Percentiles rank a stretch among this genome's conserved stretches.
phyloP scores from a whole-genome alignment of 2,797 vertebrate species.

The Prunella strophiata region DNA sequence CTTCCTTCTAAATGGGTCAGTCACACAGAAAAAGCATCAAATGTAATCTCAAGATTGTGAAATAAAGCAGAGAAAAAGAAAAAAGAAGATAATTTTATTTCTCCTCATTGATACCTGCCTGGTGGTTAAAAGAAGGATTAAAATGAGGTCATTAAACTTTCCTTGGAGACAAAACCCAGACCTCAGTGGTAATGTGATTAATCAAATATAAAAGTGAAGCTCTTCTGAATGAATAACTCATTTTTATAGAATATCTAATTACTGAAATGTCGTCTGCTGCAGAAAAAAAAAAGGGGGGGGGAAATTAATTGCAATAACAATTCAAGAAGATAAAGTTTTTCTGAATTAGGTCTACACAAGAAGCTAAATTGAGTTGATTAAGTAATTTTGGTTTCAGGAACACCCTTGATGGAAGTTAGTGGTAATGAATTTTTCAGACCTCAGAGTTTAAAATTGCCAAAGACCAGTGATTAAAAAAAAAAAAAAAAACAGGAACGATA shows the following conservation, averaged over 20 bases:
- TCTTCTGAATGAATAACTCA: conserved; percentile 70
- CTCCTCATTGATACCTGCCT: conserved; percentile 69
- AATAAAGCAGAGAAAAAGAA: background rate
- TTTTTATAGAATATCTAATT: conserved; percentile 78
- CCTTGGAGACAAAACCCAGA: conserved; percentile 69
- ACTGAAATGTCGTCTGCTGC: conserved; percentile 69
- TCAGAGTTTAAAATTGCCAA: conserved; percentile 57
- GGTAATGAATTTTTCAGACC: conserved; percentile 70
- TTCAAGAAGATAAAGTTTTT: conserved; percentile 74
- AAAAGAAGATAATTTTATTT: conserved; percentile 59
- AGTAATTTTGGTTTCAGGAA: conserved; percentile 72
- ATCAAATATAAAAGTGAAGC: conserved; percentile 75
- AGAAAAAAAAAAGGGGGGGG: conserved; percentile 2
- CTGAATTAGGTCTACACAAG: conserved; percentile 70
- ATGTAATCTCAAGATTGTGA: conserved; percentile 37
- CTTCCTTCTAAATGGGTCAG: conserved; percentile 57
- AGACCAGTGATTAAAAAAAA: conserved; percentile 34
- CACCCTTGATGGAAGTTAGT: conserved; percentile 63
- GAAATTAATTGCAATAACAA: conserved; percentile 76
- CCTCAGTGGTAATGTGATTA: conserved; percentile 75
- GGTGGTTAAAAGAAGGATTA: conserved; percentile 65
- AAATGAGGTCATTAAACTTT: conserved; percentile 76
- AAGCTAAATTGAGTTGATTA: conserved; percentile 74
- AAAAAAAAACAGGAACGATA: background rate
- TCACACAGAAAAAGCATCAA: conserved; percentile 4